Evolutionary conservation across 2,888 invertebrate species (phyloP).

Genomic region (Anthrax anthrax): DNA sequence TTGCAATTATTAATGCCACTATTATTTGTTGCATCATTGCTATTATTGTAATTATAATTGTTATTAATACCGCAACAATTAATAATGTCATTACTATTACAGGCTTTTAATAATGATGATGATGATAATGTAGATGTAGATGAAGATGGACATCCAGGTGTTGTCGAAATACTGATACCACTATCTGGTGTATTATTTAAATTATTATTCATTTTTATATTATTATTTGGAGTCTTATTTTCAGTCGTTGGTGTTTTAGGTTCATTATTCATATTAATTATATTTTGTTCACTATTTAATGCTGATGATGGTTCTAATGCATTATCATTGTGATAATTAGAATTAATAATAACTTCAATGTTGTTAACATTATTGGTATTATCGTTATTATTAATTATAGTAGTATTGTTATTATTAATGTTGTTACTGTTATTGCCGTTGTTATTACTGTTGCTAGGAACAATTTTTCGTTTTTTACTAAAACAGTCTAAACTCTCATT

Average conservation of each 20-base stretch:
- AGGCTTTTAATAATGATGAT: constrained; percentile 13
- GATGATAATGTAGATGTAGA: constrained; percentile 1
- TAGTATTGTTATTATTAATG: constrained; percentile 5
- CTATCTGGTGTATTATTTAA: constrained; percentile 21
- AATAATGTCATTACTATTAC: neutral
- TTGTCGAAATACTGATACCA: constrained; percentile 17
- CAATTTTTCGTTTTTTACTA: constrained; percentile 9
- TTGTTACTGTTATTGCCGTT: constrained; percentile 2
- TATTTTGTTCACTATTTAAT: neutral
- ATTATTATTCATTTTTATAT: constrained; percentile 9
- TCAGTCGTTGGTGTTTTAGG: constrained; percentile 1
- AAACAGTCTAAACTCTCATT: constrained; percentile 14
- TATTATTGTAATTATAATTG: constrained; percentile 7
- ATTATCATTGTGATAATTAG: constrained; percentile 8
- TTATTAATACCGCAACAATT: neutral
- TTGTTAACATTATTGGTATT: constrained; percentile 3
- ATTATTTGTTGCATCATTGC: neutral
- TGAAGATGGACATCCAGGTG: constrained; percentile 12
- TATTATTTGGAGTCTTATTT: constrained; percentile 9
- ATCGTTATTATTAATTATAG: constrained; percentile 3
- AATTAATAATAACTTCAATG: neutral
- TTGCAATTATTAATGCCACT: neutral
- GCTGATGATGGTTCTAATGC: constrained; percentile 6
- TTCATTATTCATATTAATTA: neutral
- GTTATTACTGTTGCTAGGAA: constrained; percentile 6